phyloP scores from a whole-genome alignment of 2,888 invertebrate species.

The Morpho deidamia region DNA sequence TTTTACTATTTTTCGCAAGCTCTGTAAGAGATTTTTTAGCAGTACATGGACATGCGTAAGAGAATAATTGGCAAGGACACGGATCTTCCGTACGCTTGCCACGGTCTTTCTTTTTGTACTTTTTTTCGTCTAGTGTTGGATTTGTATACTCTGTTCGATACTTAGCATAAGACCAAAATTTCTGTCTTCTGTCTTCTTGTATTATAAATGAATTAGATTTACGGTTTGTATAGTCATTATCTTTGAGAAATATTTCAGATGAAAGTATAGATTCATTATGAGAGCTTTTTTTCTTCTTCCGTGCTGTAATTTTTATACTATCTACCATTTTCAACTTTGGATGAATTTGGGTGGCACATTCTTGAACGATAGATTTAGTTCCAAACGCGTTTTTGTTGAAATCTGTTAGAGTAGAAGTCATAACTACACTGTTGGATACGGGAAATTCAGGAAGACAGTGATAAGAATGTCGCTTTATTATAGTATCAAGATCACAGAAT shows the following conservation, averaged over 20 bases:
- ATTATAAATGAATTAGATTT: constrained; percentile 25
- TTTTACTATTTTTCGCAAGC: constrained; percentile 27
- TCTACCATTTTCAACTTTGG: constrained; percentile 37
- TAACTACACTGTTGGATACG: constrained; percentile 37
- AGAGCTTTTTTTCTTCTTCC: constrained; percentile 35
- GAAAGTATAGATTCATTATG: constrained; percentile 36
- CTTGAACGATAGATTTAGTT: constrained; percentile 46
- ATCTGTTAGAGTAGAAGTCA: constrained; percentile 30
- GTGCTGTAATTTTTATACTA: constrained; percentile 36
- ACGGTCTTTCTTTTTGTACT: constrained; percentile 41
- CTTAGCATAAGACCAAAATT: constrained; percentile 56
- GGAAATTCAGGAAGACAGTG: constrained; percentile 40
- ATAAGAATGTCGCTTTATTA: constrained; percentile 56
- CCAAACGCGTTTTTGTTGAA: constrained; percentile 32
- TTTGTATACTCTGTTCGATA: constrained; percentile 50
- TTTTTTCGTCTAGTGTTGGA: constrained; percentile 43
- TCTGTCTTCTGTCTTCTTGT: constrained; percentile 39
- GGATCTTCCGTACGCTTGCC: constrained; percentile 47
- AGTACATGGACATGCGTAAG: constrained; percentile 55
- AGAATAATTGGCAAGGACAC: constrained; percentile 61
- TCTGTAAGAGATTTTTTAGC: constrained; percentile 30
- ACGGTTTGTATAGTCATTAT: constrained; percentile 32
- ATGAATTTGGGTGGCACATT: constrained; percentile 48
- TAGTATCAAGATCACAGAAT: constrained; percentile 60
- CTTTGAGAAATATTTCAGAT: constrained; percentile 51